Evolutionary conservation across 2,888 invertebrate genomes (phyloP), one percentile per base, ranked within the genome.

Genomic region (Opisthograptis luteolata): DNA sequence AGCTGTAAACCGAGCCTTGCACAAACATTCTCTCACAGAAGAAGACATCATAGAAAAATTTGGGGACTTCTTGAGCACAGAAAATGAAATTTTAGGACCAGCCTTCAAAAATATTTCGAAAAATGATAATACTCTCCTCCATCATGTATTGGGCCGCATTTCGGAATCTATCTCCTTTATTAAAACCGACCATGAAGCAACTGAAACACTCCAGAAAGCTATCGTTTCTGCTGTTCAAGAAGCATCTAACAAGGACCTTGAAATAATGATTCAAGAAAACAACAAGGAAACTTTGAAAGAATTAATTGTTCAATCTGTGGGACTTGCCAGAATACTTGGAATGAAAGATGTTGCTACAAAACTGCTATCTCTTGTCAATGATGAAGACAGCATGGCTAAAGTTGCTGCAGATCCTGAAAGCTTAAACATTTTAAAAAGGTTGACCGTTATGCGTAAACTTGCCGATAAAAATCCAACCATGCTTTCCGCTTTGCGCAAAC

Each of bases 391-490:
- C 15, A 87, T 93, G 27, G 82, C 87, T 15, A 91, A 91, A 60
- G 78, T 94, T 45, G 88, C 92, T 10, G 84, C 87, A 27, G 94
- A 94, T 65, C 80, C 86, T 28, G 89, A 93, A 4, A 92, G 92
- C n/a, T 70, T 93, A 32, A 94, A 93, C 58, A 93, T 95, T 59
- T 74, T 95, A n/a, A 93, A 93, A 77, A 87, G 95, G 51, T 81
- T 94, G 35, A 93, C 94, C 4, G 92, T 95, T 0, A 95, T 96
- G 92, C 87, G 93, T 35, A 94, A 95, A 78, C 81, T 96, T 0
- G 94, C 95, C 0, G 93, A 94, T 58, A 91, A 92, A 58, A 92
- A 93, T 39, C 94, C 94, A 2, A 92, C 92, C 10, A 87, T 94
- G 50, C 86, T 92, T 57, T 91, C 91, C 6, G 94, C 94, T 0